Evolutionary conservation across 2,888 invertebrate species (phyloP).

Genomic region (Apamea sordens): DNA sequence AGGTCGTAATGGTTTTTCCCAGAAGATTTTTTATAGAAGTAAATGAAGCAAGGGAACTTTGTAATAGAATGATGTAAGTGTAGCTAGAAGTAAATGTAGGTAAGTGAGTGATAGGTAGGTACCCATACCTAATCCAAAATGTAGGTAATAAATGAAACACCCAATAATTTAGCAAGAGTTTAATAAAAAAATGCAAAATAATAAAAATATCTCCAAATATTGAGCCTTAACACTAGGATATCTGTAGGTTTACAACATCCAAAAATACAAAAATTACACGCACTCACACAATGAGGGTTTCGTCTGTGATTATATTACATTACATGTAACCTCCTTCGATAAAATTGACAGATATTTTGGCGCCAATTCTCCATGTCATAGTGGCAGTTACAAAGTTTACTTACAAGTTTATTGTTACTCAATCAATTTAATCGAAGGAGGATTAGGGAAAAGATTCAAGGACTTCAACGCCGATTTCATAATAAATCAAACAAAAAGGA

Average conservation of each 20-base stretch:
- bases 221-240: constrained; percentile 88
- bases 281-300: constrained; percentile 80
- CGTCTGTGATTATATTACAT: constrained; percentile 62
- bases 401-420: constrained; percentile 8
- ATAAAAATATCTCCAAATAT: constrained; percentile 90
- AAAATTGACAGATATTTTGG: constrained; percentile 51
- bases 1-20: constrained; percentile 27
- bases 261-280: constrained; percentile 86
- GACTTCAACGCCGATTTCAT: constrained; percentile 60
- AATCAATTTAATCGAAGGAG: constrained; percentile 58
- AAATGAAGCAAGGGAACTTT: constrained; percentile 12
- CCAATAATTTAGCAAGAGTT: constrained; percentile 88
- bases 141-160: constrained; percentile 71
- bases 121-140: background rate
- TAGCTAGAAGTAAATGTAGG: constrained; percentile 1
- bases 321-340: constrained; percentile 58
- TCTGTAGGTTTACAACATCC: constrained; percentile 85
- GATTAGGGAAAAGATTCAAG: constrained; percentile 57
- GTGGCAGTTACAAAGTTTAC: constrained; percentile 18
- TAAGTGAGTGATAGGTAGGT: background rate
- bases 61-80: background rate
- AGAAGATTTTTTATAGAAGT: constrained; percentile 17
- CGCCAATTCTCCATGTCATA: constrained; percentile 28
- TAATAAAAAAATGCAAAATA: constrained; percentile 91
- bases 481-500: constrained; percentile 57